Conservation (phyloP, 2,113 vertebrate species). For the Boleophthalmus pectinirostris region DNA sequence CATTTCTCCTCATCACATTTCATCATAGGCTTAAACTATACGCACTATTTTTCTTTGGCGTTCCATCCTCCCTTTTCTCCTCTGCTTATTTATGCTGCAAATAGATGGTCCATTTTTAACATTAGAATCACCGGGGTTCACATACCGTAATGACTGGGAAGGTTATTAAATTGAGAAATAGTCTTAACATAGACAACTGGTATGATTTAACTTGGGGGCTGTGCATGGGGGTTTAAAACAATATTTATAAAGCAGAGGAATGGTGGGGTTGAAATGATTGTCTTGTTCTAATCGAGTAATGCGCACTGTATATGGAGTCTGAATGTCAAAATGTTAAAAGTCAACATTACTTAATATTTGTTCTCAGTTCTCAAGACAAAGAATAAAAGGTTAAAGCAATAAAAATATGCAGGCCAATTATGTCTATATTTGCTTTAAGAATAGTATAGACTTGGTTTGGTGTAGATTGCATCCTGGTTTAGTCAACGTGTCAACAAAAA, state of each 20-base stretch:
- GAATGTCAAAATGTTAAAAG: no score
- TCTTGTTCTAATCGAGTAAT: not conserved
- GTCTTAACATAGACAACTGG: not conserved
- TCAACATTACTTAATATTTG: not conserved
- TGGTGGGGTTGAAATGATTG: not conserved
- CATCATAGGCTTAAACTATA: not conserved
- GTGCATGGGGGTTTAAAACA: not conserved
- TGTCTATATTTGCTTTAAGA: no score
- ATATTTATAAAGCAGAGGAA: not conserved
- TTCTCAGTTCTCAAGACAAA: not conserved
- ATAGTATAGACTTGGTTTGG: no score
- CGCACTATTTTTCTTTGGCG: not conserved
- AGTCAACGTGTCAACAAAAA: no score
- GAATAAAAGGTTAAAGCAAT: no score
- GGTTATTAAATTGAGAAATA: not conserved
- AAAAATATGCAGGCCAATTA: no score
- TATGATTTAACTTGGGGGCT: not conserved
- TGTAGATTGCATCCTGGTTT: no score
- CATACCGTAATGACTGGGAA: not conserved
- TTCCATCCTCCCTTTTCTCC: not conserved
- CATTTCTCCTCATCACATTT: slow-evolving; percentile 6
- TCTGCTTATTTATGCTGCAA: not conserved
- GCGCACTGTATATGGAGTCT: not conserved
- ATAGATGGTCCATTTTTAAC: slow-evolving; percentile 9
- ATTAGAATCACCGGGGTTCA: not conserved